Evolutionary conservation across 2,888 invertebrate species (phyloP).

Genomic region (Nomada goodeniana): DNA sequence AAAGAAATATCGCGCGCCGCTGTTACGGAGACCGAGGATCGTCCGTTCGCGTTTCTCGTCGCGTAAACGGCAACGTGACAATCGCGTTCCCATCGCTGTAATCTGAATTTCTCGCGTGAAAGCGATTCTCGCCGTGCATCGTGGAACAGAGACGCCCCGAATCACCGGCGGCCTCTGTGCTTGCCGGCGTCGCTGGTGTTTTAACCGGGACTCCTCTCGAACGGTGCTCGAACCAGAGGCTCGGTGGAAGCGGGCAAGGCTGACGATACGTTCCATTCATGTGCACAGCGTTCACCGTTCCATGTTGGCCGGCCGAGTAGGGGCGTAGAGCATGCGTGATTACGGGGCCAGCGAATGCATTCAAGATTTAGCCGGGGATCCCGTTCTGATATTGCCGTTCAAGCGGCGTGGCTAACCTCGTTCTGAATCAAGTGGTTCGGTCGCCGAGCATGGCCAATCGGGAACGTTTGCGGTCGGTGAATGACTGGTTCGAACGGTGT

Average conservation of each 20-base stretch:
- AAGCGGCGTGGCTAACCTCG: slow-evolving; percentile 65
- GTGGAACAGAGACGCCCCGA: no score
- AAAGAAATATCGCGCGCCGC: neutral
- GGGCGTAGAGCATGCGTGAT: slow-evolving; percentile 57
- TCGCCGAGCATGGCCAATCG: slow-evolving; percentile 71
- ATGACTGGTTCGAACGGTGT: slow-evolving; percentile 67
- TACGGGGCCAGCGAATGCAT: slow-evolving; percentile 51
- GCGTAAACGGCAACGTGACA: no score
- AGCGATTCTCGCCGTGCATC: no score
- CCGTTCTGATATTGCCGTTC: slow-evolving; percentile 24
- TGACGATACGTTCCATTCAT: slow-evolving; percentile 40
- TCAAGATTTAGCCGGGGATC: slow-evolving; percentile 51
- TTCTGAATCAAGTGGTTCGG: slow-evolving; percentile 71
- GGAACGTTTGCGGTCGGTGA: slow-evolving; percentile 70
- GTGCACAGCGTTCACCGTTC: slow-evolving; percentile 10
- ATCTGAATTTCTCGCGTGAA: no score
- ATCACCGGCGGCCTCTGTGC: neutral
- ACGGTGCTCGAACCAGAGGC: neutral
- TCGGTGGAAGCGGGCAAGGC: neutral
- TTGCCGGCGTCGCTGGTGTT: neutral
- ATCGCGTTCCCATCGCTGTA: no score
- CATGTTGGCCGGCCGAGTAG: neutral
- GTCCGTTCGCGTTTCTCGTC: neutral
- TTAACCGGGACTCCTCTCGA: neutral
- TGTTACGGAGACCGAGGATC: neutral